Percentiles rank a stretch among this genome's conserved stretches.
These are phyloP conservation scores for Microcebus murinus DNA, from an alignment of 2,113 vertebrate species.

Conservation along the genomic window DNA sequence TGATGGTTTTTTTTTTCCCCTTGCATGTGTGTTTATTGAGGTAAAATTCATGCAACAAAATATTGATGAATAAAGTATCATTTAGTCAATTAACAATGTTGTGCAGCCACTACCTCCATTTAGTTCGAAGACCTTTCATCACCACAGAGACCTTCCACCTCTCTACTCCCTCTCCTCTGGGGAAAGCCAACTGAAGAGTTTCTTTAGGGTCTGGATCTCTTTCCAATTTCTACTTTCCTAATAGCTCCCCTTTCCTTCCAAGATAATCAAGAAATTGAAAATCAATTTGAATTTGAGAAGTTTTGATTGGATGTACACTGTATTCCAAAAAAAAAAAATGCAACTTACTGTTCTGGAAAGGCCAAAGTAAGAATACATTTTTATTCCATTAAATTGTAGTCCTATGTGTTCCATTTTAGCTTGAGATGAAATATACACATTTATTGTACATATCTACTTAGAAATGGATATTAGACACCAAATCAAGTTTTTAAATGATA, in stretches of 20 bases:
- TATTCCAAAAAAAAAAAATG: not conserved
- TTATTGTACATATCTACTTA: not conserved
- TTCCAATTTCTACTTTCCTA: slow-evolving; percentile 18
- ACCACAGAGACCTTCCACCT: too few species aligned
- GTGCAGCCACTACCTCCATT: too few species aligned
- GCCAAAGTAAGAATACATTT: not conserved
- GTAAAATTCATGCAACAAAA: too few species aligned
- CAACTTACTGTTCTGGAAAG: not conserved
- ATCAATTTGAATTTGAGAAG: slow-evolving; percentile 14
- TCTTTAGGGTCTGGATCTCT: not conserved
- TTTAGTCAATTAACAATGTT: too few species aligned
- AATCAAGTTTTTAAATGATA: not conserved
- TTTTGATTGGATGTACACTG: not conserved
- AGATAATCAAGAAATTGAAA: not conserved
- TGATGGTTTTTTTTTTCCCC: not conserved
- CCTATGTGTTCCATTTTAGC: not conserved
- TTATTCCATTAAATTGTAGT: not conserved
- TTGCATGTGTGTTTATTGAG: too few species aligned
- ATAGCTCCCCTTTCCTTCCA: not conserved
- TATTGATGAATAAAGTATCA: too few species aligned
- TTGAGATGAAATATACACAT: not conserved
- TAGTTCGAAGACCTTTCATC: too few species aligned
- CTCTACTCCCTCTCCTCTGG: not conserved
- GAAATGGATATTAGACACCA: not conserved
- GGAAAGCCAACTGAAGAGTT: not conserved